Base-by-base conservation (phyloP, 2,113 vertebrate species). In the Hippolais icterina region DNA sequence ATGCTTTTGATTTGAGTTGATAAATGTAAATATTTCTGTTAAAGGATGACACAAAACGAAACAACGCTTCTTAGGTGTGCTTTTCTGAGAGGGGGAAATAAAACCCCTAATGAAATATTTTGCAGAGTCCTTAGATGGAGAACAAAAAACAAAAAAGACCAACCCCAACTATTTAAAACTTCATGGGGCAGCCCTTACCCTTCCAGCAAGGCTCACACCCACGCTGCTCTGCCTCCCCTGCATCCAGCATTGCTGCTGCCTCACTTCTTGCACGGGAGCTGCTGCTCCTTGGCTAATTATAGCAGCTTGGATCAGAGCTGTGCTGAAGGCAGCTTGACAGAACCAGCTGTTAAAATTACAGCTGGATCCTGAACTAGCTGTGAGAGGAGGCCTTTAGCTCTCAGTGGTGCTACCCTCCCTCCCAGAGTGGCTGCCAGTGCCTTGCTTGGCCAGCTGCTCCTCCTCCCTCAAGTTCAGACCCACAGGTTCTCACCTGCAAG, bases 271-370 rank as follows among this genome's bases (percentile, higher is more conserved):
- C 90, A 90, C 2, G 1, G 66, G 77, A 91, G 82, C 76, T 66
- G 79, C 90, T 77, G 76, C 85, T 92, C 44, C 64, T 54, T 63
- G 66, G 52, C 76, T 97, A 83, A 91, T 83, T 92, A 90, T 56
- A 94, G 95, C 47, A 89, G 68, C 76, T 61, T 94, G 93, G 94
- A 90, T 74, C 63, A 80, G 79, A 95, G 88, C 90, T 92, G 4
- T 1, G 12, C 69, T 44, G 77, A 94, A 91, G 76, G 93, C 94
- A 92, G 93, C 86, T 66, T 71, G 91, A 87, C 86, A 94, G 93
- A 95, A 97, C 83, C 96, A 97, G 96, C 96, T 97, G 95, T 93
- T 95, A 91, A 89, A 92, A 95, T 27, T 41, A 75, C 95, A 97
- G 83, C 95, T 95, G 95, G 90, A 92, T 93, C 52, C 89, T 18